A percentile compares a stretch with the other conserved stretches of the same genome.
phyloP scores from a whole-genome alignment of 2,113 vertebrate species.

The Saguinus midas region DNA sequence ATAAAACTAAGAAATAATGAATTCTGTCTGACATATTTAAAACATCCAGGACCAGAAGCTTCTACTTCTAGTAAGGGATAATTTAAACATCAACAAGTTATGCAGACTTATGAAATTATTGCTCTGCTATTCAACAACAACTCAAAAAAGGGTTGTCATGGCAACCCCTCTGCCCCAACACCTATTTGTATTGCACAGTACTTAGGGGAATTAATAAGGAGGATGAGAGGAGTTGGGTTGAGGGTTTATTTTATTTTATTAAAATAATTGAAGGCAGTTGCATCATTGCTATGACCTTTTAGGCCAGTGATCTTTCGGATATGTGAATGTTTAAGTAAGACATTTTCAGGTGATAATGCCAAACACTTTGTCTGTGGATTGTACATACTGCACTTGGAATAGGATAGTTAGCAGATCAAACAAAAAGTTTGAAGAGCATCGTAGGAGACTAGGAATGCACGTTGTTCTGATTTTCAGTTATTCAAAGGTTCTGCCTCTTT shows the following conservation, averaged over 20 bases:
- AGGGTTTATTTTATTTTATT: slow-evolving; percentile 68
- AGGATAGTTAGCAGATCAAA: neutral
- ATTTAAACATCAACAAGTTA: slow-evolving; percentile 83
- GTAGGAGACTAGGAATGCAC: neutral
- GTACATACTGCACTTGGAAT: neutral
- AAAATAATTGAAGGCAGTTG: slow-evolving; percentile 1
- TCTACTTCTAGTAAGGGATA: slow-evolving; percentile 75
- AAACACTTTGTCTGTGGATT: neutral
- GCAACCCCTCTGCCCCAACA: slow-evolving; percentile 66
- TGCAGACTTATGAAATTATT: slow-evolving; percentile 77
- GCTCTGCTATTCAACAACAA: slow-evolving; percentile 76
- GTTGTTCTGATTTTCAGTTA: neutral
- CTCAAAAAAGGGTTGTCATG: slow-evolving; percentile 79
- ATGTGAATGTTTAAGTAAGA: neutral
- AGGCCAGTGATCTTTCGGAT: neutral
- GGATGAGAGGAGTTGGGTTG: slow-evolving; percentile 66
- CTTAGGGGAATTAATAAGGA: slow-evolving; percentile 74
- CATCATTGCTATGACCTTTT: neutral
- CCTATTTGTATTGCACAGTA: slow-evolving; percentile 32
- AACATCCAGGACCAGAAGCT: slow-evolving; percentile 48
- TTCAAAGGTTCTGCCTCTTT: slow-evolving; percentile 19
- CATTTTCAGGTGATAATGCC: neutral
- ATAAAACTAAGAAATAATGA: neutral
- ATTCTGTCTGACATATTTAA: neutral
- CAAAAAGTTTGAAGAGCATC: neutral